phyloP scores from a whole-genome alignment of 2,888 invertebrate species.

The Pristionchus mayeri region DNA sequence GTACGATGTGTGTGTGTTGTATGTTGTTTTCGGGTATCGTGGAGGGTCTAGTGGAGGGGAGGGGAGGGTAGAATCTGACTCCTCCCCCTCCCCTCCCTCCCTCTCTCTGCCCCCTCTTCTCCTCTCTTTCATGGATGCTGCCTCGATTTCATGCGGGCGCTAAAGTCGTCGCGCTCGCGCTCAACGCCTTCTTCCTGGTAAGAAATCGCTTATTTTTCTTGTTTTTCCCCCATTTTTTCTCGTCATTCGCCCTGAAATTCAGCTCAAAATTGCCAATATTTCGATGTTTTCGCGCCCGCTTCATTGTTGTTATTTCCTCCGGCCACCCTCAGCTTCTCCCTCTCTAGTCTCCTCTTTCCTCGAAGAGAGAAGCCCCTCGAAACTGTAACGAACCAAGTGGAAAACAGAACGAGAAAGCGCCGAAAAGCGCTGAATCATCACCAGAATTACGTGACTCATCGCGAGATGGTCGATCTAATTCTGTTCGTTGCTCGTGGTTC shows the following conservation, averaged over 20 bases:
- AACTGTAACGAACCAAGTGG: neutral
- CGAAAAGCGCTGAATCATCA: neutral
- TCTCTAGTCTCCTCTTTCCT: neutral
- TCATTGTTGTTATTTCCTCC: neutral
- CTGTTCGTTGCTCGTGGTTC: neutral
- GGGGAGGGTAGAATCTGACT: conserved; percentile 6
- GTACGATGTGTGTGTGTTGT: too few species aligned
- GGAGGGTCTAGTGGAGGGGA: neutral
- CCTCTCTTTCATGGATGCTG: conserved; percentile 45
- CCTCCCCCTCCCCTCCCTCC: neutral
- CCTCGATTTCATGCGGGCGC: conserved; percentile 37
- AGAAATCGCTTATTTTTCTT: neutral
- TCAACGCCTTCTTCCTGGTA: conserved; percentile 48
- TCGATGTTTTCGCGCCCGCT: neutral
- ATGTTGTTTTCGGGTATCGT: neutral
- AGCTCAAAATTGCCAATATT: neutral
- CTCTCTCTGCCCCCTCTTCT: conserved; percentile 10
- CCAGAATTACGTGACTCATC: neutral
- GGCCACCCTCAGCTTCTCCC: neutral
- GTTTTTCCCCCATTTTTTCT: neutral
- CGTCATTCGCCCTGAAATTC: neutral
- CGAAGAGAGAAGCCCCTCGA: too few species aligned
- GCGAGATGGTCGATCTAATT: neutral
- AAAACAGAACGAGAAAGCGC: neutral
- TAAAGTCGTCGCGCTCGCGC: conserved; percentile 30